These are phyloP conservation scores for Leptopilina clavipes DNA, from an alignment of 1,140 invertebrate genomes.

Conservation along the genomic window DNA sequence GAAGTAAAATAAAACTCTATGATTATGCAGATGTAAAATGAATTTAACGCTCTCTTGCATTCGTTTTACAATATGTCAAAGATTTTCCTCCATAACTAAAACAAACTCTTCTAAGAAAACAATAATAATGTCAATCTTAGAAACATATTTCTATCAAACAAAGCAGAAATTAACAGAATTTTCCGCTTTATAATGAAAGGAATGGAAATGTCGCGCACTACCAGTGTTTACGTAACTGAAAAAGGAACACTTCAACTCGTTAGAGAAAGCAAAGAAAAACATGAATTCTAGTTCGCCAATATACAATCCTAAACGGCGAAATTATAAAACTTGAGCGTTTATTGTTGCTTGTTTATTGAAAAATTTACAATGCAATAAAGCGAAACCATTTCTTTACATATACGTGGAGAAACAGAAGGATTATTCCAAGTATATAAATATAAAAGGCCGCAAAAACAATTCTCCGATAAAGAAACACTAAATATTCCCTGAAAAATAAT, in stretches of 20 bases:
- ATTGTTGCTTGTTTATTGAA: not conserved
- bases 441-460: too few relatives aligned
- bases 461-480: too few relatives aligned
- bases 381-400: not conserved
- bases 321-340: constrained; percentile 9
- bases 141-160: too few relatives aligned
- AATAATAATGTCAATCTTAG: too few relatives aligned
- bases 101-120: too few relatives aligned
- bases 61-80: not conserved
- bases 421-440: too few relatives aligned
- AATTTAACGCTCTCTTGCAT: not conserved
- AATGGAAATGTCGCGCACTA: not conserved
- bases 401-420: not conserved
- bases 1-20: not conserved
- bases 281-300: not conserved
- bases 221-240: not conserved
- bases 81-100: too few relatives aligned
- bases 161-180: too few relatives aligned
- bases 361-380: constrained; percentile 3
- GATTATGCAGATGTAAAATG: constrained; percentile 7
- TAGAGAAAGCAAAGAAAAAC: not conserved
- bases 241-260: not conserved
- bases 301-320: not conserved
- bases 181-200: not conserved
- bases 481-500: too few relatives aligned